These are phyloP conservation scores for Lampris incognitus DNA, from an alignment of 2,113 vertebrate species.

Conservation along the genomic window DNA sequence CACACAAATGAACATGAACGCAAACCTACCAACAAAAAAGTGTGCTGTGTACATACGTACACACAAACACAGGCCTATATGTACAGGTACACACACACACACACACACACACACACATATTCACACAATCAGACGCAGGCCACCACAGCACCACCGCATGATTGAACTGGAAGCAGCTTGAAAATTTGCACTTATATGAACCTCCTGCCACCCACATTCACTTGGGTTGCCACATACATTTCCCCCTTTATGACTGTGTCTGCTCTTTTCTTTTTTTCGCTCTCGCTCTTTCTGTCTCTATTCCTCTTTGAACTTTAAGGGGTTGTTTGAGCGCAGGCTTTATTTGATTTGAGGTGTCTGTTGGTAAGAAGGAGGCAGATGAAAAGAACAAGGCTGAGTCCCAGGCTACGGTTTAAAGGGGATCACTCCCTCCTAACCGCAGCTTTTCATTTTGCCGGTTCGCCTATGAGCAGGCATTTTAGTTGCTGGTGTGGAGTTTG, in stretches of 20 bases:
- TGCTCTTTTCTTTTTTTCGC: conserved; percentile 42
- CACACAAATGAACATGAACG: background rate
- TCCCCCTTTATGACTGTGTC: conserved; percentile 59
- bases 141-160: conserved; percentile 53
- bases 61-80: background rate
- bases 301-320: conserved; percentile 53
- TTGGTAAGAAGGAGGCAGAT: conserved; percentile 69
- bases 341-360: conserved; percentile 48
- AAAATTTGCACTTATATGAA: conserved; percentile 70
- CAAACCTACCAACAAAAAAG: too few species aligned
- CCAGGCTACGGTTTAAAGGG: conserved; percentile 63
- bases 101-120: conserved; percentile 21
- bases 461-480: conserved; percentile 38
- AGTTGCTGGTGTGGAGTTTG: conserved; percentile 29
- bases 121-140: conserved; percentile 4
- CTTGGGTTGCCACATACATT: conserved; percentile 59
- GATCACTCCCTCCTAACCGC: conserved; percentile 56
- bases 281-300: conserved; percentile 15
- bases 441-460: conserved; percentile 70
- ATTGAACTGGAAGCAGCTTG: conserved; percentile 71
- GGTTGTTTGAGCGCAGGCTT: conserved; percentile 50
- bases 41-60: background rate
- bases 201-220: conserved; percentile 74
- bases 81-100: background rate
- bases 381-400: conserved; percentile 65